Percentiles rank a stretch among this genome's conserved stretches.
phyloP scores from a whole-genome alignment of 1,140 invertebrate genomes.

The Drosophila bifasciata region DNA sequence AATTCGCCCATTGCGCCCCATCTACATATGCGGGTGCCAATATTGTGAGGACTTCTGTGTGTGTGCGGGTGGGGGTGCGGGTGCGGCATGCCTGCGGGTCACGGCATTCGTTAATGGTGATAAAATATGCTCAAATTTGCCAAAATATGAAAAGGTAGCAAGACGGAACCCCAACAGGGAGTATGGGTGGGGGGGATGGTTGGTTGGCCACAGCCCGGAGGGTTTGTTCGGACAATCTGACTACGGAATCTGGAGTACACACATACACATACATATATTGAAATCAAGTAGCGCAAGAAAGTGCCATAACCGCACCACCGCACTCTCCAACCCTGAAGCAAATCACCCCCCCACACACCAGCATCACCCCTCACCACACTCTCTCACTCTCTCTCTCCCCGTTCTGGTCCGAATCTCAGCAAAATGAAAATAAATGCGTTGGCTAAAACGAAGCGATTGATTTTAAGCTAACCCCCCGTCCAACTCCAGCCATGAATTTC shows the following conservation, averaged over 20 bases:
- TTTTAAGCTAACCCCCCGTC: constrained; percentile 55
- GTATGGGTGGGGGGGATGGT: constrained; percentile 13
- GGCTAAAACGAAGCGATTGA: constrained; percentile 77
- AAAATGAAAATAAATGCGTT: constrained; percentile 82
- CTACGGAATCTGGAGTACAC: constrained; percentile 9
- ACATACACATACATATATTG: too few relatives aligned
- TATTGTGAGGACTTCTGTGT: constrained; percentile 45
- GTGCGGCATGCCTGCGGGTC: constrained; percentile 62
- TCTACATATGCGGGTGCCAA: constrained; percentile 60
- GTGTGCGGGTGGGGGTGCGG: constrained; percentile 1
- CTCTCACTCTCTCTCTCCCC: too few relatives aligned
- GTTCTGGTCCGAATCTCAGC: constrained; percentile 57
- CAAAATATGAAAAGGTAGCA: constrained; percentile 81
- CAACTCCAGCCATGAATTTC: background rate
- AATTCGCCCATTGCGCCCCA: constrained; percentile 14
- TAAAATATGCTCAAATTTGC: constrained; percentile 83
- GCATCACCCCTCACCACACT: too few relatives aligned
- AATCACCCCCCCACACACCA: too few relatives aligned
- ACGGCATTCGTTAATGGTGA: constrained; percentile 72
- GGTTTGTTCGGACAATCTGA: constrained; percentile 49
- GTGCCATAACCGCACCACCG: constrained; percentile 5
- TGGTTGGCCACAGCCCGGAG: constrained; percentile 44
- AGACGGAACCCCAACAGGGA: constrained; percentile 6
- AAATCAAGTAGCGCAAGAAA: constrained; percentile 59
- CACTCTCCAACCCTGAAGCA: too few relatives aligned